Evolutionary conservation across 2,797 vertebrate genomes (phyloP).

Genomic region (Gymnocypris eckloni): DNA sequence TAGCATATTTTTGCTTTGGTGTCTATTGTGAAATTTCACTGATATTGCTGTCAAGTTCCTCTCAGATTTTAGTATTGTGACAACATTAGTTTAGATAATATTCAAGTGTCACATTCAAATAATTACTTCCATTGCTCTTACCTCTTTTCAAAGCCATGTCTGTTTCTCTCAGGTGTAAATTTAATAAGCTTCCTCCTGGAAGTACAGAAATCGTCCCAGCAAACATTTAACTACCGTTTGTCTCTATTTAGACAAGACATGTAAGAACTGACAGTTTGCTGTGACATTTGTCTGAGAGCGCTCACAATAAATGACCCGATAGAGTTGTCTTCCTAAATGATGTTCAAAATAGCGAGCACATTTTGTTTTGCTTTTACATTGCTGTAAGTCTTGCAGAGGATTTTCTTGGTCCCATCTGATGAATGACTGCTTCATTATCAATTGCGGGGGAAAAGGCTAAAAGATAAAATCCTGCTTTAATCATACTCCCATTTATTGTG

Average conservation of each 20-base stretch:
- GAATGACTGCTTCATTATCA: slow-evolving; percentile 34
- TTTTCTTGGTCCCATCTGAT: slow-evolving; percentile 10
- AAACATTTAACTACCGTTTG: slow-evolving; percentile 65
- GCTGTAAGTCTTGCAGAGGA: neutral
- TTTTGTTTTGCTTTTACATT: neutral
- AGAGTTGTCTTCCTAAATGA: neutral
- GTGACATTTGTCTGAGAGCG: slow-evolving; percentile 49
- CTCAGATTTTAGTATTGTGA: neutral
- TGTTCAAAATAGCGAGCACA: neutral
- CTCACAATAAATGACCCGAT: slow-evolving; percentile 35
- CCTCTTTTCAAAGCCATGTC: neutral
- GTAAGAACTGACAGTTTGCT: slow-evolving; percentile 50
- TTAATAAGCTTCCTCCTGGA: neutral
- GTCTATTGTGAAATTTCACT: neutral
- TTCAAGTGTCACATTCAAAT: neutral
- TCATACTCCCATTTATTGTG: slow-evolving; percentile 54
- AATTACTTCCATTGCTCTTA: neutral
- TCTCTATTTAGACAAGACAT: slow-evolving; percentile 64
- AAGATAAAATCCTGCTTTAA: slow-evolving; percentile 57
- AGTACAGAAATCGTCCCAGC: slow-evolving; percentile 67
- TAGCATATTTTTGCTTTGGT: neutral
- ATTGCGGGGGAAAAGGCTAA: slow-evolving; percentile 48
- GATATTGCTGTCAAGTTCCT: neutral
- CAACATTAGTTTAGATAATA: neutral
- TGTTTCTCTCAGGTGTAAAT: neutral